Evolutionary conservation across 2,797 vertebrate species (phyloP).

Genomic region (Pempheris klunzingeri): DNA sequence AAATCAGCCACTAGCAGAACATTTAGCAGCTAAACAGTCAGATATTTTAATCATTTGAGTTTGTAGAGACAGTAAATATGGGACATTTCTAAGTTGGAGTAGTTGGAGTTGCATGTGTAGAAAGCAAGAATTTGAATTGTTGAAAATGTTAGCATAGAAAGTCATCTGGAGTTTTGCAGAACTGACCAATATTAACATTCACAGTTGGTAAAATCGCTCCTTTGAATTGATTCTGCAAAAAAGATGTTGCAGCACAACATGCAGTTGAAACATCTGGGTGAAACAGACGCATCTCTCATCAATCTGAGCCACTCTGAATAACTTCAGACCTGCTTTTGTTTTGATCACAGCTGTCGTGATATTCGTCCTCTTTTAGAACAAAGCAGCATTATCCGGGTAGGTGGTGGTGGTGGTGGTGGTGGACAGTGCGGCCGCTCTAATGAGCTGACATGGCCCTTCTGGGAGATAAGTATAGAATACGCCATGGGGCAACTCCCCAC

Average conservation of each 20-base stretch:
- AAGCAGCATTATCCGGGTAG: slow-evolving; percentile 40
- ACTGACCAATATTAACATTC: background rate
- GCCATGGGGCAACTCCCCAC: slow-evolving; percentile 57
- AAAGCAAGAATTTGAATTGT: background rate
- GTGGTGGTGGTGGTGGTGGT: slow-evolving; percentile 27
- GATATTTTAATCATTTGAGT: background rate
- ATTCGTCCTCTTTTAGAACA: slow-evolving; percentile 21
- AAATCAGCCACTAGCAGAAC: background rate
- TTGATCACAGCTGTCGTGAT: slow-evolving; percentile 16
- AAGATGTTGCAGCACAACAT: background rate
- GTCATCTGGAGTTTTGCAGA: background rate
- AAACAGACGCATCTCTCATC: background rate
- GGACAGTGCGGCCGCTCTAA: slow-evolving; percentile 64
- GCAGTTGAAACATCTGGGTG: background rate
- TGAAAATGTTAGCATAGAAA: background rate
- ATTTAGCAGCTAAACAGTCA: too few relatives aligned
- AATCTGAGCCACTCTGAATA: background rate
- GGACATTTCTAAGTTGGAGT: too few relatives aligned
- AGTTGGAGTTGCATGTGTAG: background rate
- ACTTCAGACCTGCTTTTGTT: slow-evolving; percentile 30
- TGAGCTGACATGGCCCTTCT: slow-evolving; percentile 74
- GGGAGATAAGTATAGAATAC: slow-evolving; percentile 71
- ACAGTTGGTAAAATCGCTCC: background rate
- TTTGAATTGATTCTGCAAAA: background rate
- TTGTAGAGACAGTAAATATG: background rate